Conservation (phyloP, 2,113 vertebrate genomes). For the Vicugna pacos region DNA sequence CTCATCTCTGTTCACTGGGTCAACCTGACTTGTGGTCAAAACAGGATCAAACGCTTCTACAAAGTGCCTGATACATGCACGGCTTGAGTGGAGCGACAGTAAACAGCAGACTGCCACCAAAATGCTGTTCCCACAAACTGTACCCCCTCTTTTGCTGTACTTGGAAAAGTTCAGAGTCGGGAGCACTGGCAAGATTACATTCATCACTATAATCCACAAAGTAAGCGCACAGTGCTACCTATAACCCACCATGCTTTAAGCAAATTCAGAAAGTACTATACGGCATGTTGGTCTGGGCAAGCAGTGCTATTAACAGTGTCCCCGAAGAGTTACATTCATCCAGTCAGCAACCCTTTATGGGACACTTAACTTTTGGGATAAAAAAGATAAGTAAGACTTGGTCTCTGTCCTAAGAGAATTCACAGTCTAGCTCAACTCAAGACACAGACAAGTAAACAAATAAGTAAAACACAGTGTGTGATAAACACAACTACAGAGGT, state of each 20-base stretch:
- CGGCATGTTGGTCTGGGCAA: not conserved
- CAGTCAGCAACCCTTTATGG: not conserved
- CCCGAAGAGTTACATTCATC: not conserved
- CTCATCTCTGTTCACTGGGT: not conserved
- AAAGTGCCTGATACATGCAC: fast-evolving
- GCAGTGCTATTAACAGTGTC: not conserved
- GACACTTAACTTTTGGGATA: not conserved
- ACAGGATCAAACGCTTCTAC: not conserved
- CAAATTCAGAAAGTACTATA: not conserved
- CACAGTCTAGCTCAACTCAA: conserved; percentile 43
- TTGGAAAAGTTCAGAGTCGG: not conserved
- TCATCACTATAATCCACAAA: fast-evolving
- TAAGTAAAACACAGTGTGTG: not conserved
- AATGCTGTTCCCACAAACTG: not conserved
- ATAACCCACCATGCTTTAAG: not conserved
- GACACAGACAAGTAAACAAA: conserved; percentile 21
- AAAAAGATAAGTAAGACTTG: not conserved
- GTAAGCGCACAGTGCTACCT: not conserved
- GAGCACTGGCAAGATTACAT: not conserved
- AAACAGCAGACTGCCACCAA: not conserved
- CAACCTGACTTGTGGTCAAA: not conserved
- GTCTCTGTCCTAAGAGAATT: conserved; percentile 7
- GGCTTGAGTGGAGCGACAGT: not conserved
- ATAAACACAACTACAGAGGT: not conserved
- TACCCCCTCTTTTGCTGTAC: not conserved